These are phyloP conservation scores for Phylloscopus collybita DNA, from an alignment of 2,797 vertebrate genomes.

Conservation along the genomic window DNA sequence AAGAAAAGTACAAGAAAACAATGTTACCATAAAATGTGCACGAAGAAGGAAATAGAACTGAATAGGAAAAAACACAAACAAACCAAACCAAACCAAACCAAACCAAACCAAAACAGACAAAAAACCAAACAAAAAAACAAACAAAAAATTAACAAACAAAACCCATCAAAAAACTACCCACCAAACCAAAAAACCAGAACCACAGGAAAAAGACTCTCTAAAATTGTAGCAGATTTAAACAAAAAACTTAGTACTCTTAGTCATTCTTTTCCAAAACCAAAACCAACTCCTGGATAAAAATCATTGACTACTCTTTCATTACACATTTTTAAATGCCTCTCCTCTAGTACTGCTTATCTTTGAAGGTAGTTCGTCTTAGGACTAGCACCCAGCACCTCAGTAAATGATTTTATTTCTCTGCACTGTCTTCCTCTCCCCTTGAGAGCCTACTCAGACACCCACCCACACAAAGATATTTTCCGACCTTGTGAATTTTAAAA, in stretches of 20 bases:
- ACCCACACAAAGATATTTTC: slow-evolving; percentile 19
- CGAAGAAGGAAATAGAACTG: neutral
- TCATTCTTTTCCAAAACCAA: neutral
- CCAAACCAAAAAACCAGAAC: too few relatives aligned
- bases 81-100: too few relatives aligned
- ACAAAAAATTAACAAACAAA: too few relatives aligned
- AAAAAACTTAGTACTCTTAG: neutral
- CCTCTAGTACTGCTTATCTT: neutral
- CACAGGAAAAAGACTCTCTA: neutral
- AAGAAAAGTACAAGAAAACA: neutral
- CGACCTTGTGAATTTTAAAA: slow-evolving; percentile 46
- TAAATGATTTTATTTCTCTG: slow-evolving; percentile 2
- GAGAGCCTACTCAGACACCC: neutral
- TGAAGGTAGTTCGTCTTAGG: neutral
- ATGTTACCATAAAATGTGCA: neutral
- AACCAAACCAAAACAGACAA: too few relatives aligned
- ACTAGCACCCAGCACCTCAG: neutral
- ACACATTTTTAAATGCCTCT: neutral
- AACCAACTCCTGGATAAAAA: neutral
- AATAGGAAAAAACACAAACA: neutral
- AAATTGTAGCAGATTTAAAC: neutral
- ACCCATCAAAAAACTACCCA: too few relatives aligned
- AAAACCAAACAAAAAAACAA: too few relatives aligned
- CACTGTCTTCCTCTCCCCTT: neutral
- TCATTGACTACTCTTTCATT: neutral